Base-by-base conservation (phyloP, 2,113 vertebrate genomes). In the Nicator chloris region DNA sequence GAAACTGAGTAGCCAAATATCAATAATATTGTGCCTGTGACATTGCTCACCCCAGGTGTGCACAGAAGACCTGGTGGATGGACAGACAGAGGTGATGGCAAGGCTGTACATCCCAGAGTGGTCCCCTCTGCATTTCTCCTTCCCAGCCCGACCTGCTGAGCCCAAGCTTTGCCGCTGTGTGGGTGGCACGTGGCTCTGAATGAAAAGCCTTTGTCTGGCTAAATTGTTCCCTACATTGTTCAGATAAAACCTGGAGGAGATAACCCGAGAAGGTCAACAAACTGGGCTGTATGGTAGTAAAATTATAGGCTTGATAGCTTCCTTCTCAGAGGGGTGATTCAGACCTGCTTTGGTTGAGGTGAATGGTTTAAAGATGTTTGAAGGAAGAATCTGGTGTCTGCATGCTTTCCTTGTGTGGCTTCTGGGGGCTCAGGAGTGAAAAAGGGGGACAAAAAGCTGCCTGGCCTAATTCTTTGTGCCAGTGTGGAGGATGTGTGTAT, bases 1-100 rank as follows among this genome's bases (percentile, higher is more conserved):
- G 80, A 65, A 94, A 19, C n/a, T 4, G 14, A 90, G 33, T 9
- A 18, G 24, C 37, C 66, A n/a, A 26, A 69, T 65, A 47, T 13
- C 44, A 49, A 44, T 57, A 49, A 49, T 15, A 16, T 82, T 81
- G 35, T 64, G 23, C n/a, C 73, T 2, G 2, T 51, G 64, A 14
- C 6, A 11, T 31, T 3, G 2, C 39, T 49, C 0, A 0, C 49
- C 20, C 47, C 18, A 35, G 35, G n/a, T 6, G 28, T 42, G 47
- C n/a, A 50, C 42, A 39, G 39, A 53, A 73, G 76, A 64, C 4
- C 26, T 39, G 45, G 59, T 37, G 33, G 39, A 31, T 85, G 88
- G 53, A 15, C 2, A 9, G 44, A 23, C n/a, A 72, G 73, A 91
- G 53, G 30, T 23, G 23, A 24, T 57, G 61, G 20, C 35, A 81